Conservation (phyloP, 2,113 vertebrate genomes). For the Amazona guildingii region DNA sequence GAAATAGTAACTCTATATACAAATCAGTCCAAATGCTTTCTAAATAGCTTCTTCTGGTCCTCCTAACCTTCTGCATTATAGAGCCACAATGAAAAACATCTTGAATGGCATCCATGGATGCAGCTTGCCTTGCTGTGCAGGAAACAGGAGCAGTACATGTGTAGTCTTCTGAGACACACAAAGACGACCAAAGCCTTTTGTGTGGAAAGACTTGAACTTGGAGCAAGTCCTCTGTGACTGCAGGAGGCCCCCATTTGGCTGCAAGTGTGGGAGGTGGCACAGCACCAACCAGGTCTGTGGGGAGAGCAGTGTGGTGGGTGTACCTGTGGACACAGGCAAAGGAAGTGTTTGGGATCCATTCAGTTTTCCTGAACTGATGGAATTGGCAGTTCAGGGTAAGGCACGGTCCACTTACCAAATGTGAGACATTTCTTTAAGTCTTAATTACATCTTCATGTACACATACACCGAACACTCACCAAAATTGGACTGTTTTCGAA, state of each 20-base stretch:
- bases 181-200: not conserved
- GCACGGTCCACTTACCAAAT: not conserved
- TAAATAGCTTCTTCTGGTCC: not conserved
- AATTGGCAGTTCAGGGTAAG: not conserved
- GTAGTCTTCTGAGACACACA: not conserved
- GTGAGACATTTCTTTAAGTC: not conserved
- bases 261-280: not conserved
- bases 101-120: not conserved
- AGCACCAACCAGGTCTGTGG: not conserved
- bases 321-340: not conserved
- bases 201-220: not conserved
- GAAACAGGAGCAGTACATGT: not conserved
- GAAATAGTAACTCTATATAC: not conserved
- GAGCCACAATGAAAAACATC: not conserved
- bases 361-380: not conserved
- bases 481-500: not conserved
- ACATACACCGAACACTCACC: not conserved
- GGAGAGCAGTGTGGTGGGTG: not conserved
- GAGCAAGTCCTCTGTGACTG: not conserved
- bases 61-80: not conserved
- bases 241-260: not conserved
- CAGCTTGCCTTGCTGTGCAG: not conserved
- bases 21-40: not conserved
- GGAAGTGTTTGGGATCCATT: not conserved
- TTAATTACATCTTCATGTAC: not conserved